These are phyloP conservation scores for Cremastobaeus sp. DNA, from an alignment of 2,888 invertebrate species.

Conservation along the genomic window DNA sequence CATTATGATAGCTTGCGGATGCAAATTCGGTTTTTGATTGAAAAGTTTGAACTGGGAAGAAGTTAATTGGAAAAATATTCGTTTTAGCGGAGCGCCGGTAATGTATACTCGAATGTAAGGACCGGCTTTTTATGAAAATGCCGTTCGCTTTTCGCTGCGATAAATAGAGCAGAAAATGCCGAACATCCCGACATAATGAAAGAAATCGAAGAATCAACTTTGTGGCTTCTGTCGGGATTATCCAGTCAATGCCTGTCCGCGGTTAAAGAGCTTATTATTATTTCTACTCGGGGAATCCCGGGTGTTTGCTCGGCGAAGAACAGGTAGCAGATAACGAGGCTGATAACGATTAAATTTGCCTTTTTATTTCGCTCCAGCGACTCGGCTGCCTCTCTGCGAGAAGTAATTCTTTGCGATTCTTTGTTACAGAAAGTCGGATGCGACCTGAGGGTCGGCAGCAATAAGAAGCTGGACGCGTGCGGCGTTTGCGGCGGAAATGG, in stretches of 20 bases:
- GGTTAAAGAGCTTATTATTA: no score
- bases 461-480: slow-evolving; percentile 90
- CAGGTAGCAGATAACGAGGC: no score
- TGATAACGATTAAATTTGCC: no score
- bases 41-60: slow-evolving; percentile 29
- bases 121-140: slow-evolving; percentile 38
- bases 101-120: slow-evolving; percentile 24
- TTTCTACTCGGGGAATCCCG: no score
- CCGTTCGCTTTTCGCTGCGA: slow-evolving; percentile 25
- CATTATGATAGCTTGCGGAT: slow-evolving; percentile 25
- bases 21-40: slow-evolving; percentile 34
- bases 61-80: slow-evolving; percentile 46
- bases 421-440: slow-evolving; percentile 91
- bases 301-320: no score
- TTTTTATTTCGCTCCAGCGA: no score
- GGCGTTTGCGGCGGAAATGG: slow-evolving; percentile 96
- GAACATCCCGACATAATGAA: slow-evolving; percentile 30
- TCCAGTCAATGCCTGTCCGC: background rate
- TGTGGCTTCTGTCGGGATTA: slow-evolving; percentile 8
- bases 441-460: slow-evolving; percentile 92
- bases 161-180: slow-evolving; percentile 46
- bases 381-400: no score
- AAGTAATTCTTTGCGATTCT: slow-evolving; percentile 29
- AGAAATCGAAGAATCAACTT: slow-evolving; percentile 8
- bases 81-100: slow-evolving; percentile 3